Evolutionary conservation across 2,113 vertebrate species (phyloP).

Genomic region (Eurystomus gularis): DNA sequence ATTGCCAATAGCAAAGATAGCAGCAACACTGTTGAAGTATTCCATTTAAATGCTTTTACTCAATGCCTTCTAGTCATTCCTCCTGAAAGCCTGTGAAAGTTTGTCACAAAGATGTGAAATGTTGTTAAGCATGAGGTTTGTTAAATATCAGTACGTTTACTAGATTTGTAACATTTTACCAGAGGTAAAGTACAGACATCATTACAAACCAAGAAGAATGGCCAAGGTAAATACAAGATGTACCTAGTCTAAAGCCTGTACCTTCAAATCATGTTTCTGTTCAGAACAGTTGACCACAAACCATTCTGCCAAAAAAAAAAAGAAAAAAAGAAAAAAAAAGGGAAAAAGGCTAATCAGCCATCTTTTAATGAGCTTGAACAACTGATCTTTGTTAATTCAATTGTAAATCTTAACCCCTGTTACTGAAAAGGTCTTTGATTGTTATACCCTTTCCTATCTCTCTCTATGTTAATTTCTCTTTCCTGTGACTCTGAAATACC

Average conservation of each 20-base stretch:
- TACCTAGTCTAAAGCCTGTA: background rate
- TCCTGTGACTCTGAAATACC: background rate
- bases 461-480: background rate
- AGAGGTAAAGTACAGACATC: background rate
- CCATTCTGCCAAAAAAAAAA: background rate
- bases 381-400: background rate
- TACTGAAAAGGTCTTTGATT: background rate
- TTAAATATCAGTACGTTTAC: background rate
- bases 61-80: background rate
- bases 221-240: background rate
- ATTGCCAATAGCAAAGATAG: background rate
- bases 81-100: background rate
- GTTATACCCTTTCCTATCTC: background rate
- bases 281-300: background rate
- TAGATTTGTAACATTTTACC: too few species aligned
- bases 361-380: background rate
- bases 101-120: background rate
- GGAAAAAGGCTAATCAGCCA: background rate
- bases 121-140: background rate
- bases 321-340: too few species aligned
- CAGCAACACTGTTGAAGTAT: background rate
- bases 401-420: background rate
- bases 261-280: background rate
- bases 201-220: background rate
- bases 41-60: background rate